Evolutionary conservation across 2,797 vertebrate genomes (phyloP), one percentile per base, ranked within the genome.

Genomic region (Mionectes olivaceus): DNA sequence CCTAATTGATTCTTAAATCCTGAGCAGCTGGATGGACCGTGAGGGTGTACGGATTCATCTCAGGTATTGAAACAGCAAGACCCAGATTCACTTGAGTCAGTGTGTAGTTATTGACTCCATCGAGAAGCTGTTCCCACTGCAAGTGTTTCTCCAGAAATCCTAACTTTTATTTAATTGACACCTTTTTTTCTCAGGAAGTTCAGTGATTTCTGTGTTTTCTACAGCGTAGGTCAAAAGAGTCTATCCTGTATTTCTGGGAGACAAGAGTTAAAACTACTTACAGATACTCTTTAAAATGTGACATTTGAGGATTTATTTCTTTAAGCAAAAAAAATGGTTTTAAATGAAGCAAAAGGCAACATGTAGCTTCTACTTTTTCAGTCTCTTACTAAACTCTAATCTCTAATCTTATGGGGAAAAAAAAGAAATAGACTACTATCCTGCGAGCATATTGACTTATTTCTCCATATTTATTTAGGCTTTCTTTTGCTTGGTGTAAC

Each of bases 351-450:
- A 49, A 85, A 89, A 79, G 7, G 7, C 15, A 59, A 28, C 7
- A 15, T 22, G 3, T 28, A 65, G 33, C 14, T 64, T 55, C 25
- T 24, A 0, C 4, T n/a, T 57, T 81, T 92, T 73, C 18, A 57
- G 14, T 64, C 12, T 52, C 6, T 63, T 59, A 80, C 18, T 73
- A 47, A 80, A 41, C 4, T 23, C 7, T 52, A 52, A 28, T 28
- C 49, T 68, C 47, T 1, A 0, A 39, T 77, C 6, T 80, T 3
- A 3, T 15, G 4, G 7, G 0, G 0, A 1, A 6, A 41, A 32
- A 27, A 1, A 2, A 14, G 24, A 49, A 39, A 24, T 57, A 13
- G 2, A 30, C 13, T 53, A 2, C 8, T 25, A 2, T 63, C 4
- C 19, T 81, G 33, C 19, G 44, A 69, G 22, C 5, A 21, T 13